Conservation (phyloP, 2,113 vertebrate genomes). For the Haliaeetus leucogaster region DNA sequence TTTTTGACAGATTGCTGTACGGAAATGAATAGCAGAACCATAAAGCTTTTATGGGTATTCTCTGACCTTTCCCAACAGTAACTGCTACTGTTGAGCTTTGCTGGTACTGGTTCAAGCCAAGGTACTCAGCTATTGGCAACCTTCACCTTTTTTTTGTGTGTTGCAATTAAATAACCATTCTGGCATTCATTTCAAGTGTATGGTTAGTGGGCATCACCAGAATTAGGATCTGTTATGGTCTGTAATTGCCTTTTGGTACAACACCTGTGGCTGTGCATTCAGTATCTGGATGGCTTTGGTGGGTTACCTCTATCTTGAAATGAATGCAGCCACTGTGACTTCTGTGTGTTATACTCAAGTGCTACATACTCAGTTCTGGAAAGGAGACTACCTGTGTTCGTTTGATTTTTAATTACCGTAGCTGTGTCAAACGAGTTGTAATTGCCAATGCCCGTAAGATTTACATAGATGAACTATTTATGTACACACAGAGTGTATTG, state of each 20-base stretch:
- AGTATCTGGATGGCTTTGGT: not conserved
- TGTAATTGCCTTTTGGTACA: not conserved
- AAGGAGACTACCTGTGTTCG: not conserved
- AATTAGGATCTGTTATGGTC: not conserved
- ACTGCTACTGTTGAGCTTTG: not conserved
- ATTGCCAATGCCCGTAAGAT: not conserved
- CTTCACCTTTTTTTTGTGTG: not conserved
- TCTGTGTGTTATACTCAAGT: not conserved
- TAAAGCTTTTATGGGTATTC: not conserved
- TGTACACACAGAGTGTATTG: not conserved
- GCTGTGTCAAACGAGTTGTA: not conserved
- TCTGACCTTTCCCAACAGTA: not conserved
- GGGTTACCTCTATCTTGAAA: not conserved
- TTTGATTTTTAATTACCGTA: not conserved
- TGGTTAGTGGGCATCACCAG: not conserved
- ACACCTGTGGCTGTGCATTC: rapidly evolving
- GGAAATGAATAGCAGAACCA: not conserved
- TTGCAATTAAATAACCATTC: not conserved
- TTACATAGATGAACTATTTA: not conserved
- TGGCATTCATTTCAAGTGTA: not conserved
- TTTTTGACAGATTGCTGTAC: not conserved
- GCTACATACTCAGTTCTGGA: not conserved
- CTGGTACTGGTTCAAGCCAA: not conserved
- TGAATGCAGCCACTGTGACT: not conserved
- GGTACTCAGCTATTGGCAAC: not conserved